Conservation (phyloP, 2,113 vertebrate genomes). For the Hippocampus comes region DNA sequence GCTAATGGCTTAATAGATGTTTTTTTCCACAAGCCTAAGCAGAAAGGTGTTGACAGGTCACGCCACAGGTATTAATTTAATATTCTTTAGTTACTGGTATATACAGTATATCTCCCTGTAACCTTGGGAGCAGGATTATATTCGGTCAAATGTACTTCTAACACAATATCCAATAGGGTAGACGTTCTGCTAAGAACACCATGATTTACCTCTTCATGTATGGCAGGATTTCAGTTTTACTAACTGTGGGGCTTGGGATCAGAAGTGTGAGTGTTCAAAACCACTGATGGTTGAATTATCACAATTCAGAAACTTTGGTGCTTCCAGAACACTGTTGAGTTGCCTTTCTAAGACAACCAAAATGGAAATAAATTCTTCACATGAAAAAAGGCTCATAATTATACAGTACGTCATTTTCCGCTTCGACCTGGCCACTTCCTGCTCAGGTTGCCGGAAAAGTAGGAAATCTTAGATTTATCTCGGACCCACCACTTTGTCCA, state of each 20-base stretch:
- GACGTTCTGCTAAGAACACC: not conserved
- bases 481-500: no score
- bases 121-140: not conserved
- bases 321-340: no score
- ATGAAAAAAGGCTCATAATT: no score
- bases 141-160: not conserved
- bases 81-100: not conserved
- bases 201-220: not conserved
- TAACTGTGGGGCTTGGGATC: not conserved
- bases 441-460: no score
- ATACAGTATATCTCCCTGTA: no score
- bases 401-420: no score
- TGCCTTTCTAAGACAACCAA: no score
- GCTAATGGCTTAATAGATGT: slow-evolving; percentile 10
- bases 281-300: not conserved
- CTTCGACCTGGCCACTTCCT: no score
- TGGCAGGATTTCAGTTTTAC: not conserved
- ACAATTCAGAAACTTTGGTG: not conserved
- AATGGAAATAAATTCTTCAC: no score
- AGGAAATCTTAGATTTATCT: no score
- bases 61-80: slow-evolving; percentile 2
- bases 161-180: not conserved
- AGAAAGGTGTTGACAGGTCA: slow-evolving; percentile 19
- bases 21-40: slow-evolving; percentile 11
- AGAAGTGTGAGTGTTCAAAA: not conserved